Percentiles rank a stretch among this genome's conserved stretches.
Conservation (phyloP, 2,888 invertebrate species). For the Gerris lacustris region DNA sequence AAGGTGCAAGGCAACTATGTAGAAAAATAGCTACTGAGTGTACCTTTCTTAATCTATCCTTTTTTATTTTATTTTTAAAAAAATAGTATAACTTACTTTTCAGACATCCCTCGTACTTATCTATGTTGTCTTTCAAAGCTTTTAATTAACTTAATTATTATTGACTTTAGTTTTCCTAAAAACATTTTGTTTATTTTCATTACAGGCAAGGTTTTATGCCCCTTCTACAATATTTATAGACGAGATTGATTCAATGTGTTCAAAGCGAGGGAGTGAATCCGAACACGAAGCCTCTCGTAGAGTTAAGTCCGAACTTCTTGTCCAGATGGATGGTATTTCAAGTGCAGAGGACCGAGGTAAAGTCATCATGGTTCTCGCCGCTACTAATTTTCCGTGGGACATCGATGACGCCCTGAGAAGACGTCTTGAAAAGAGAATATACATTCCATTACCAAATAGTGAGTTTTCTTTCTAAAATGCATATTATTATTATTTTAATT, state of each 20-base stretch:
- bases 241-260: slow-evolving; percentile 96
- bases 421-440: slow-evolving; percentile 91
- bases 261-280: slow-evolving; percentile 83
- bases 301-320: slow-evolving; percentile 92
- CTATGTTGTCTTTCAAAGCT: no score
- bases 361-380: slow-evolving; percentile 95
- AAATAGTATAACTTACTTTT: no score
- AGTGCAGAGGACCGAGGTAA: slow-evolving; percentile 49
- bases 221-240: slow-evolving; percentile 98
- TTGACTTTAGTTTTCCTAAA: no score
- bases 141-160: no score
- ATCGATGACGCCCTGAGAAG: slow-evolving; percentile 91
- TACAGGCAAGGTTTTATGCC: slow-evolving; percentile 88
- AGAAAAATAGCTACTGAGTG: no score
- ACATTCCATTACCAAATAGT: slow-evolving; percentile 88
- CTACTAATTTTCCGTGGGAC: slow-evolving; percentile 99
- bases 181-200: slow-evolving; percentile 23
- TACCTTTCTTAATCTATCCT: no score
- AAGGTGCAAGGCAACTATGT: no score
- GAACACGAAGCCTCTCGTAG: slow-evolving; percentile 96
- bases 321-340: slow-evolving; percentile 96
- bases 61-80: no score
- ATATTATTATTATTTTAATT: neutral
- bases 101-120: no score
- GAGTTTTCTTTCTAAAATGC: slow-evolving; percentile 35